Evolutionary conservation across 2,888 invertebrate species (phyloP).

Genomic region (Erebia palarica): DNA sequence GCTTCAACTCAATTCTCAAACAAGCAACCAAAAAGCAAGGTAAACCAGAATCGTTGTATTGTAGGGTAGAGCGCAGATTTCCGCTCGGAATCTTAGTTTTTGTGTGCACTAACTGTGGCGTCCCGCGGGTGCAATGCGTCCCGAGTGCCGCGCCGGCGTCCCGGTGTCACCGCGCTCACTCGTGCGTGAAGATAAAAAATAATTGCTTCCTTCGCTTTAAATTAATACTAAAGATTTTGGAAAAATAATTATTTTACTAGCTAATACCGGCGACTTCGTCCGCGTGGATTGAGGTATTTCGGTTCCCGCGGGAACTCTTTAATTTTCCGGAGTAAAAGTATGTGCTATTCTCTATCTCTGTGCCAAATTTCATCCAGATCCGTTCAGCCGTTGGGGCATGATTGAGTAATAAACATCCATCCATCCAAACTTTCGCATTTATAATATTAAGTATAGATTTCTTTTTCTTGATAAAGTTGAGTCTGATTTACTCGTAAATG

Average conservation of each 20-base stretch:
- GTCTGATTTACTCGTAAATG: too few relatives aligned
- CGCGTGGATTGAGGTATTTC: too few relatives aligned
- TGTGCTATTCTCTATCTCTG: too few relatives aligned
- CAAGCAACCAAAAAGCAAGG: conserved; percentile 1
- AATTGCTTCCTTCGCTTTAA: conserved; percentile 73
- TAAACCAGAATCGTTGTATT: conserved; percentile 8
- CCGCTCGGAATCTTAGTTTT: conserved; percentile 64
- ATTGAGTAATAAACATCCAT: too few relatives aligned
- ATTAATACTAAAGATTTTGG: conserved; percentile 45
- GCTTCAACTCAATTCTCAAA: background rate
- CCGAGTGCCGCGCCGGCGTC: conserved; percentile 43
- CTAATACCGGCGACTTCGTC: too few relatives aligned
- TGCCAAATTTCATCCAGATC: too few relatives aligned
- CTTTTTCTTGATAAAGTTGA: too few relatives aligned
- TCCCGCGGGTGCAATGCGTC: conserved; percentile 80
- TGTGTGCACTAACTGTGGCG: conserved; percentile 46
- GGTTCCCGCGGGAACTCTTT: too few relatives aligned
- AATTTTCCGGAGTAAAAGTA: too few relatives aligned
- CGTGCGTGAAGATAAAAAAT: conserved; percentile 81
- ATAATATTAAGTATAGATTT: too few relatives aligned
- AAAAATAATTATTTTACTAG: background rate
- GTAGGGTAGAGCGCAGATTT: conserved; percentile 50
- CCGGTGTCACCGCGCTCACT: conserved; percentile 47
- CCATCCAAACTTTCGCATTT: too few relatives aligned
- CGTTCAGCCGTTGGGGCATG: too few relatives aligned